phyloP scores from a whole-genome alignment of 2,113 vertebrate species.

The Trichechus manatus region DNA sequence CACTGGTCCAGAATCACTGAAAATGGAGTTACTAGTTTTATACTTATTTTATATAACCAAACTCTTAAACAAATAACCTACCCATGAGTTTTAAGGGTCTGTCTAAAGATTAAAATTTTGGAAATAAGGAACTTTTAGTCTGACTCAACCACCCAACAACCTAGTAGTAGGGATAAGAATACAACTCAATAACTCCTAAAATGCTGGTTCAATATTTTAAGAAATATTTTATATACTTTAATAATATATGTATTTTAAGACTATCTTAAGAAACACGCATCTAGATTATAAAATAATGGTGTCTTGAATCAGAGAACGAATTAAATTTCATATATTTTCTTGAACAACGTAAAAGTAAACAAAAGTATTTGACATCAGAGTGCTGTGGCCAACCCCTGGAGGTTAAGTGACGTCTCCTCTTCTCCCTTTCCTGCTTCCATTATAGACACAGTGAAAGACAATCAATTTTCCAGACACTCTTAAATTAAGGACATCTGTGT shows the following conservation, averaged over 20 bases:
- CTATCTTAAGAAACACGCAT: not conserved
- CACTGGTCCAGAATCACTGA: not conserved
- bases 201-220: not conserved
- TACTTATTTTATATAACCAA: not conserved
- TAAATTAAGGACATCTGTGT: not conserved
- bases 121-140: not conserved
- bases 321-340: not conserved
- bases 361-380: not conserved
- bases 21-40: not conserved
- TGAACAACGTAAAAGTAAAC: not conserved
- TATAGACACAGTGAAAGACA: no score
- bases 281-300: not conserved
- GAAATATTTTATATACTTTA: not conserved
- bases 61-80: not conserved
- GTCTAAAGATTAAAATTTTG: not conserved
- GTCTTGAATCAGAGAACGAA: not conserved
- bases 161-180: not conserved
- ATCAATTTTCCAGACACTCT: not conserved
- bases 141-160: not conserved
- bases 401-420: not conserved
- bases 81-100: not conserved
- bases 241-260: not conserved
- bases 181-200: not conserved
- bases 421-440: not conserved
- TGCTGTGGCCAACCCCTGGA: not conserved